phyloP scores from a whole-genome alignment of 1,140 invertebrate species.

The Euglossa dilemma region DNA sequence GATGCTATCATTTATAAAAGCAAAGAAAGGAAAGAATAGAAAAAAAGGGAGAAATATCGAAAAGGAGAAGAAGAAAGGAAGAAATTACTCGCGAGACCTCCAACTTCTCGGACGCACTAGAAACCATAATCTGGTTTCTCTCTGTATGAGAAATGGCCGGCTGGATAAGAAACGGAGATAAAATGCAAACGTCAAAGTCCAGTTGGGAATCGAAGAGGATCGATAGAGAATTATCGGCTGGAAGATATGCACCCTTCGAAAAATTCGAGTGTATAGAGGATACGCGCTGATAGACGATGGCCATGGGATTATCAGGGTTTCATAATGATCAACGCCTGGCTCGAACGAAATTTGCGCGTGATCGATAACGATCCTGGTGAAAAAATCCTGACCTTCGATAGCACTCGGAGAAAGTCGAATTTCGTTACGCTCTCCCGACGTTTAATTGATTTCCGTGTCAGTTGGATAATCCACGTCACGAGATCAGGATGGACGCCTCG shows the following conservation, averaged over 20 bases:
- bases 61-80: too few relatives aligned
- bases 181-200: slow-evolving; percentile 1
- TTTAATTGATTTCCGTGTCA: slow-evolving; percentile 30
- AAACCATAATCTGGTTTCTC: too few relatives aligned
- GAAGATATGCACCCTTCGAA: not conserved
- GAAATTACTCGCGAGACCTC: too few relatives aligned
- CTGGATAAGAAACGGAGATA: not conserved
- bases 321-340: slow-evolving; percentile 27
- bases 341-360: slow-evolving; percentile 37
- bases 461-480: not conserved
- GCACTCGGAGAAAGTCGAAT: slow-evolving; percentile 21
- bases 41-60: too few relatives aligned
- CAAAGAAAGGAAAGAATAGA: too few relatives aligned
- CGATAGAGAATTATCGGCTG: not conserved
- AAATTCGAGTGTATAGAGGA: not conserved
- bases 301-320: slow-evolving; percentile 34
- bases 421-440: not conserved
- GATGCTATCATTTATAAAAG: too few relatives aligned
- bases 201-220: not conserved
- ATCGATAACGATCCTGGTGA: slow-evolving; percentile 35
- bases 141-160: too few relatives aligned
- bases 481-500: too few relatives aligned
- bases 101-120: too few relatives aligned
- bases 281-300: slow-evolving; percentile 7
- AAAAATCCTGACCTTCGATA: slow-evolving; percentile 58